A percentile compares a stretch with the other conserved stretches of the same genome.
Evolutionary conservation across 2,888 invertebrate species (phyloP).

Genomic region (Dynastes maya): DNA sequence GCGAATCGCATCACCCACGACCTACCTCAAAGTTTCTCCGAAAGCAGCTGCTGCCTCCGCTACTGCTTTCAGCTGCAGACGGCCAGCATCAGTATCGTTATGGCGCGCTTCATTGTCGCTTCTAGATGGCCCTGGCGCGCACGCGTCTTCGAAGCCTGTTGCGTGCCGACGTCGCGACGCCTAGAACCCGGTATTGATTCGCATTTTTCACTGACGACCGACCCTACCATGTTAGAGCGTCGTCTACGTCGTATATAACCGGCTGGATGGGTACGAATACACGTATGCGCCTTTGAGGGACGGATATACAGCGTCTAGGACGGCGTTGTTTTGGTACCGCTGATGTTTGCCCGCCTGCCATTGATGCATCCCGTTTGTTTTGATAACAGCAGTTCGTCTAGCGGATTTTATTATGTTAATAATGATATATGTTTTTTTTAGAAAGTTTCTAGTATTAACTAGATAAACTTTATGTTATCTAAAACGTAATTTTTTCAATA

Average conservation of each 20-base stretch:
- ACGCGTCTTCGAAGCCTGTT: constrained; percentile 62
- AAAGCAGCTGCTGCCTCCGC: constrained; percentile 56
- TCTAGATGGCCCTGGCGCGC: constrained; percentile 62
- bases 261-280: constrained; percentile 6
- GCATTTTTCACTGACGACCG: constrained; percentile 54
- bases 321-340: not conserved
- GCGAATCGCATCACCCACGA: constrained; percentile 52
- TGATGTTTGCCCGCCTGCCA: too few species aligned
- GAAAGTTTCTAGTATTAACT: too few species aligned
- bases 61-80: not conserved
- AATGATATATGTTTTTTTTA: not conserved
- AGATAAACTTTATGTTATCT: too few species aligned
- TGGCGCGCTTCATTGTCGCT: constrained; percentile 61
- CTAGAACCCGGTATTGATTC: constrained; percentile 64
- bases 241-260: constrained; percentile 46
- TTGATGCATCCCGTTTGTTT: constrained; percentile 13
- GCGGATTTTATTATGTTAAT: not conserved
- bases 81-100: not conserved
- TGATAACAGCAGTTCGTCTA: not conserved
- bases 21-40: constrained; percentile 59
- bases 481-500: too few species aligned
- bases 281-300: not conserved
- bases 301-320: constrained; percentile 9
- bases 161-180: constrained; percentile 67
- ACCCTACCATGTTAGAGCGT: constrained; percentile 18